Percentiles rank a stretch among this genome's conserved stretches.
Conservation (phyloP, 2,888 invertebrate genomes). For the Venusia cambrica region DNA sequence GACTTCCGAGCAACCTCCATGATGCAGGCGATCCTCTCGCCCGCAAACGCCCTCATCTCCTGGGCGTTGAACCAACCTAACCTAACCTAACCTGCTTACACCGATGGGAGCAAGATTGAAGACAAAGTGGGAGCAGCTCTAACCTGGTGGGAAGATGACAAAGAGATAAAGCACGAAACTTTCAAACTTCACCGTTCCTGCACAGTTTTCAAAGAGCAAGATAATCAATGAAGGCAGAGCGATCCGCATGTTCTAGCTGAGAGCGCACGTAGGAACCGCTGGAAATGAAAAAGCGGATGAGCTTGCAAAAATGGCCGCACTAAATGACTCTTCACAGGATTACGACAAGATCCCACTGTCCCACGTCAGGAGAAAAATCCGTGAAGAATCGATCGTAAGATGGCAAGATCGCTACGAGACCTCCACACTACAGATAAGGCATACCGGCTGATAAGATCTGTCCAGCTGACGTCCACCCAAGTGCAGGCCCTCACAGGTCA, state of each 20-base stretch:
- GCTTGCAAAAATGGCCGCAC: neutral
- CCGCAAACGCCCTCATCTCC: no score
- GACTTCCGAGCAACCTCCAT: no score
- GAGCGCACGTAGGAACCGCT: slow-evolving; percentile 3
- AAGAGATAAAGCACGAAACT: no score
- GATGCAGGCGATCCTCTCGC: no score
- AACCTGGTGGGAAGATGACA: no score
- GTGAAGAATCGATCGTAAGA: neutral
- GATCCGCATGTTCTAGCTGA: slow-evolving; percentile 1
- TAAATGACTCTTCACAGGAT: neutral
- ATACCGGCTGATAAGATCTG: neutral
- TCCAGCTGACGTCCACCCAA: neutral
- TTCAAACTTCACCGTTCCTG: no score
- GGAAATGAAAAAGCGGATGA: slow-evolving; percentile 2
- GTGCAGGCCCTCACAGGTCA: slow-evolving; percentile 5
- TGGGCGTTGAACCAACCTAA: no score
- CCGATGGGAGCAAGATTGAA: no score
- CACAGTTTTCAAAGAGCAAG: no score
- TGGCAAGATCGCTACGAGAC: neutral
- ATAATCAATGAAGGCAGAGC: neutral
- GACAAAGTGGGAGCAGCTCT: no score
- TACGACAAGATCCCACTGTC: slow-evolving; percentile 2
- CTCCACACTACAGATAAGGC: slow-evolving; percentile 1
- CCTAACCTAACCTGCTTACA: no score
- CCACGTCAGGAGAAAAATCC: slow-evolving; percentile 1